phyloP scores from a whole-genome alignment of 1,140 invertebrate species.

The Leucophenga varia region DNA sequence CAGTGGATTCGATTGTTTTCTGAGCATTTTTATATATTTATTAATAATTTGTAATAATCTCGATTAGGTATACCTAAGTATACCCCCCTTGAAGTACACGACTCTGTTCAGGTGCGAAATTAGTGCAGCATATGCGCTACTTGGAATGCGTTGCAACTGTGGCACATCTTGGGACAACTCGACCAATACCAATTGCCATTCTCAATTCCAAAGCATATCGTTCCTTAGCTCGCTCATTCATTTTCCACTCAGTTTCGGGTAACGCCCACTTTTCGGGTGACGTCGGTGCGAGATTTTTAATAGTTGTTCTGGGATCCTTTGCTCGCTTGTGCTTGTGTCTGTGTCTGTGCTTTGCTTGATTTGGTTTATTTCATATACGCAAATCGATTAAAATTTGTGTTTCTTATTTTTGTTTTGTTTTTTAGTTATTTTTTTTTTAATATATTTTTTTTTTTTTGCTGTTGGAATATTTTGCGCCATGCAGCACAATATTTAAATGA shows the following conservation, averaged over 20 bases:
- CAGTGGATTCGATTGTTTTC: too few species aligned
- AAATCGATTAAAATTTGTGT: conserved; percentile 55
- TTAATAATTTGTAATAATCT: too few species aligned
- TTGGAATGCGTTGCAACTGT: conserved; percentile 35
- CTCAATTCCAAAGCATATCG: conserved; percentile 20
- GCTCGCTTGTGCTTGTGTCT: not conserved
- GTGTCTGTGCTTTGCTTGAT: conserved; percentile 40
- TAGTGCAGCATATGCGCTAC: conserved; percentile 47
- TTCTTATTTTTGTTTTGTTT: conserved; percentile 1
- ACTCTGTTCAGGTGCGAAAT: conserved; percentile 13
- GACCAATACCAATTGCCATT: too few species aligned
- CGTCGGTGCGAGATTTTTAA: conserved; percentile 26
- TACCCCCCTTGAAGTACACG: conserved; percentile 4
- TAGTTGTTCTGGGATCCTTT: conserved; percentile 14
- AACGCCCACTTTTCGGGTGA: conserved; percentile 52
- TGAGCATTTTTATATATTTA: too few species aligned
- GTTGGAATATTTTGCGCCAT: too few species aligned
- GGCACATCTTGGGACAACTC: too few species aligned
- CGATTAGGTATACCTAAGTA: too few species aligned
- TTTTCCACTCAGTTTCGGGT: conserved; percentile 53
- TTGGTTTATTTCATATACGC: too few species aligned
- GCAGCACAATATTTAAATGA: conserved; percentile 44
- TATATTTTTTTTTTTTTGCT: too few species aligned
- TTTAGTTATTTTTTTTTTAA: too few species aligned
- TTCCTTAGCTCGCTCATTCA: conserved; percentile 46